These are phyloP conservation scores for Boulengeromyrus knoepffleri DNA, from an alignment of 2,113 vertebrate genomes.

Conservation along the genomic window DNA sequence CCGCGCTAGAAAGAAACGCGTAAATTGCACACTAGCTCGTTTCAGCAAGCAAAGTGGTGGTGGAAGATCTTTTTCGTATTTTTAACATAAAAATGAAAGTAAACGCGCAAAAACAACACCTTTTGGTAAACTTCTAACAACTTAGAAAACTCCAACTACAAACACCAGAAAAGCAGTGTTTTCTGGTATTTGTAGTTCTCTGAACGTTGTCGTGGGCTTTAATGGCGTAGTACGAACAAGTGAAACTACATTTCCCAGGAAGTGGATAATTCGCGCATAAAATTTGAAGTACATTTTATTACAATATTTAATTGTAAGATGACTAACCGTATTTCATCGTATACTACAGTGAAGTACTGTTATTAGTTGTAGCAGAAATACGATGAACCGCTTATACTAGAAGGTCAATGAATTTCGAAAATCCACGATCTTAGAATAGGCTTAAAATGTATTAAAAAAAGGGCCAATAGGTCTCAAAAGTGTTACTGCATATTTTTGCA, in stretches of 20 bases:
- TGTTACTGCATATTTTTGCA: not conserved
- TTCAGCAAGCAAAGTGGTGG: not conserved
- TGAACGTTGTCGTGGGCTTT: not conserved
- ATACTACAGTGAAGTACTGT: not conserved
- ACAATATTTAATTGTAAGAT: not conserved
- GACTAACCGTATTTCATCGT: not conserved
- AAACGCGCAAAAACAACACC: not conserved
- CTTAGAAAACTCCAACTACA: slow-evolving; percentile 1
- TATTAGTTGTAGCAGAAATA: not conserved
- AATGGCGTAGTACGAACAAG: not conserved
- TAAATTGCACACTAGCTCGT: not conserved
- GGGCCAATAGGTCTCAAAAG: not conserved
- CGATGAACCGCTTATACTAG: not conserved
- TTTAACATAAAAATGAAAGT: not conserved
- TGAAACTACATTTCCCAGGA: slow-evolving; percentile 8
- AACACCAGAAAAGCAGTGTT: not conserved
- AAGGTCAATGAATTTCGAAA: not conserved
- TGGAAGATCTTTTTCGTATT: not conserved
- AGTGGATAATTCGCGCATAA: not conserved
- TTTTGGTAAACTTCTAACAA: not conserved
- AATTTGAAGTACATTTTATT: not conserved
- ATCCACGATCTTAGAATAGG: not conserved
- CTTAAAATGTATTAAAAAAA: not conserved
- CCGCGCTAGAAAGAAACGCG: not conserved
- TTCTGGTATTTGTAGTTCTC: slow-evolving; percentile 14